Base-by-base conservation (phyloP, 2,113 vertebrate genomes). In the Lasiurus borealis region DNA sequence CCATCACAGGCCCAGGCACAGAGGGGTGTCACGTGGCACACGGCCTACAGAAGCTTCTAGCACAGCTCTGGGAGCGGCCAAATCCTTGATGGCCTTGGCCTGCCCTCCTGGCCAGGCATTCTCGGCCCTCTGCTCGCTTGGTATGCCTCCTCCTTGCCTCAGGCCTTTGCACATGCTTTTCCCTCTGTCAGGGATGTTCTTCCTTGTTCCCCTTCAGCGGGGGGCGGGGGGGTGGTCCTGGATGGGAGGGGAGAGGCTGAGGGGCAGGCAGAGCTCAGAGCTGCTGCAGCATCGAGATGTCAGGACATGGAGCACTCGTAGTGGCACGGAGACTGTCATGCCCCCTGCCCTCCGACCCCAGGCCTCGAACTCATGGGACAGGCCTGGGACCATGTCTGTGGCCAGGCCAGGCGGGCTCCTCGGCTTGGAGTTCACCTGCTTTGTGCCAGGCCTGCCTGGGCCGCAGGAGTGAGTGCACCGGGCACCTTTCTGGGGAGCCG, bases 321-420 rank as follows among this genome's bases (percentile, higher is more conserved):
- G 10, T 6, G 25, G 25, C 3, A 0, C 21, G 57, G 0, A 0
- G 27, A 2, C 36, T 34, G 13, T 10, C 3, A 7, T 50, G 8
- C 21, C 44, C 27, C 40, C 50, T 2, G 0, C 19, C 54, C 40
- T 40, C 8, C 52, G 0, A 4, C 52, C 52, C 52, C 52, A 15
- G 0, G 3, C 66, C 59, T 54, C 73, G 27, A 46, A 16, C 50
- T 66, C 34, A 16, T 6, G 34, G 23, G n/a, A 5, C 40, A 14
- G 5, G 3, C 6, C 36, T 29, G 57, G 68, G 54, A 21, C 40
- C n/a, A 19, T 7, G 16, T 34, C 40, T 25, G 48, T 34, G 14
- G 8, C 72, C 2, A 6, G 40, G 68, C 46, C 46, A 46, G 46
- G 46, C 8, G 46, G 10, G 46, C 46, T 46, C 46, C 40, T 40